phyloP scores from a whole-genome alignment of 1,140 invertebrate species.

The Philotrypesis tridentata region DNA sequence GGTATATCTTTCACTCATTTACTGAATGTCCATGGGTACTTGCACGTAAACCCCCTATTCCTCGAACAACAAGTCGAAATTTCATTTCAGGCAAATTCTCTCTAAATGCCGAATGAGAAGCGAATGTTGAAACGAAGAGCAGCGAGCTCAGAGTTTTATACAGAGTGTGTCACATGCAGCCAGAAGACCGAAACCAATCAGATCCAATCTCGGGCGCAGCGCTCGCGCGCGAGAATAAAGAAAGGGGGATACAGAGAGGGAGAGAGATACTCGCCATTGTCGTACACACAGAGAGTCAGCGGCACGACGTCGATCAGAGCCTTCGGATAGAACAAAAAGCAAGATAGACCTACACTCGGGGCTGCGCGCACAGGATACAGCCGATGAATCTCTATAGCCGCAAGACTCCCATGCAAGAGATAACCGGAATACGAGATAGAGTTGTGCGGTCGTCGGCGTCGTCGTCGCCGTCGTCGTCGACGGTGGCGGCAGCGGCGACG shows the following conservation, averaged over 20 bases:
- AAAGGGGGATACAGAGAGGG: slow-evolving; percentile 5
- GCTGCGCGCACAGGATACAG: slow-evolving; percentile 24
- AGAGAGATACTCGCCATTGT: slow-evolving; percentile 2
- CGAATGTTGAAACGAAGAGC: too few species aligned
- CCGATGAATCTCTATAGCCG: slow-evolving; percentile 21
- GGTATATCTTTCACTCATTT: too few species aligned
- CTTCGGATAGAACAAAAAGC: slow-evolving; percentile 33
- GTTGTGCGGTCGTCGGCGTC: slow-evolving; percentile 62
- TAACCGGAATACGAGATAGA: slow-evolving; percentile 71
- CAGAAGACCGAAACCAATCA: slow-evolving; percentile 11
- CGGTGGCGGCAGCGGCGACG: slow-evolving; percentile 19
- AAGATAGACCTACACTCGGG: background rate
- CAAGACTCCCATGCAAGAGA: slow-evolving; percentile 52
- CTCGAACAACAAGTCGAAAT: too few species aligned
- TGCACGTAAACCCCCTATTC: too few species aligned
- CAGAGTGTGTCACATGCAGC: too few species aligned
- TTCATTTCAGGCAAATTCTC: too few species aligned
- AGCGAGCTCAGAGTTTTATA: too few species aligned
- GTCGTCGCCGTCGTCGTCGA: slow-evolving; percentile 10
- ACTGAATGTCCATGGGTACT: too few species aligned
- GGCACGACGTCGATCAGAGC: slow-evolving; percentile 25
- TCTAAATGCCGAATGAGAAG: too few species aligned
- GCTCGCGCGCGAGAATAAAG: slow-evolving; percentile 23
- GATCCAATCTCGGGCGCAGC: slow-evolving; percentile 3
- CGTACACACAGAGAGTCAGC: background rate